phyloP scores from a whole-genome alignment of 1,140 invertebrate genomes.

The Onthophagus taurus region DNA sequence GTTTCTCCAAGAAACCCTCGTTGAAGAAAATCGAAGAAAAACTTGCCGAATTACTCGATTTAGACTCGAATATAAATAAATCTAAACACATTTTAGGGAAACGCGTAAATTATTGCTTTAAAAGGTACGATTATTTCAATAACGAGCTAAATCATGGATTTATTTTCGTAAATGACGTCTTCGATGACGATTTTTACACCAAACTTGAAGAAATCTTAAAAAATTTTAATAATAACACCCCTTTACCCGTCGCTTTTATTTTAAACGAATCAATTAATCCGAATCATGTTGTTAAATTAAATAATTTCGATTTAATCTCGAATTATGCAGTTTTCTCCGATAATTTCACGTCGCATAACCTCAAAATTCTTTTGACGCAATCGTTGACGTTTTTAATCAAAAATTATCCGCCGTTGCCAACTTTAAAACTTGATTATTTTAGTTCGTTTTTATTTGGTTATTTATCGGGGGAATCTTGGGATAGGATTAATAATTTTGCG shows the following conservation, averaged over 20 bases:
- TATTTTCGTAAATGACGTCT: slow-evolving; percentile 27
- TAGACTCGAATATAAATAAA: not conserved
- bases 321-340: slow-evolving; percentile 21
- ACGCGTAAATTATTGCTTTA: slow-evolving; percentile 24
- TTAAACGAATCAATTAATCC: too few species aligned
- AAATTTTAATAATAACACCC: slow-evolving; percentile 14
- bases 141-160: slow-evolving; percentile 25
- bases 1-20: slow-evolving; percentile 42
- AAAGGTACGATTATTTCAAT: slow-evolving; percentile 22
- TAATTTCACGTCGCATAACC: slow-evolving; percentile 12
- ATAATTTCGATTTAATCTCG: slow-evolving; percentile 22
- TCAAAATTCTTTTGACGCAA: slow-evolving; percentile 39
- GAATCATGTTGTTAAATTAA: slow-evolving; percentile 26
- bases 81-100: not conserved
- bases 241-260: slow-evolving; percentile 24
- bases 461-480: slow-evolving; percentile 56
- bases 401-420: slow-evolving; percentile 42
- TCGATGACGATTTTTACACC: slow-evolving; percentile 18
- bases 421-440: slow-evolving; percentile 49
- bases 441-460: slow-evolving; percentile 46
- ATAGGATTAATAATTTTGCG: slow-evolving; percentile 44
- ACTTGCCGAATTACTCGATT: not conserved
- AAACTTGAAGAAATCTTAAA: slow-evolving; percentile 25
- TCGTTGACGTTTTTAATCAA: slow-evolving; percentile 49
- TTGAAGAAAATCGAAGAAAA: slow-evolving; percentile 16